phyloP scores from a whole-genome alignment of 1,140 invertebrate genomes.

The Penaeus indicus region DNA sequence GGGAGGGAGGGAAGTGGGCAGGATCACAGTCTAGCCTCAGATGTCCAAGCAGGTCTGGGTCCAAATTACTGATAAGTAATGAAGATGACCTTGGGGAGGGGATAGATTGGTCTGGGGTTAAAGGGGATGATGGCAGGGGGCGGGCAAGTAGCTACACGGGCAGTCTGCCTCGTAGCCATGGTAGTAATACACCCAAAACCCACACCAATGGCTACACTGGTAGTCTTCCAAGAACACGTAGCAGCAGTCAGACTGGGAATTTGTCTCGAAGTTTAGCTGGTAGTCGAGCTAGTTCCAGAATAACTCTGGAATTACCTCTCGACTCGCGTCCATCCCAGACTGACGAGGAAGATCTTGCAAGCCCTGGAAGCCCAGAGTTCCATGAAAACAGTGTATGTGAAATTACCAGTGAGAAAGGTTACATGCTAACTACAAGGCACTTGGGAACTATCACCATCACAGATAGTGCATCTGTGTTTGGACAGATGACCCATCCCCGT shows the following conservation, averaged over 20 bases:
- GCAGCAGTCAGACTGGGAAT: conserved; percentile 56
- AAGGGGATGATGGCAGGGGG: conserved; percentile 55
- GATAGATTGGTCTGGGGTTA: conserved; percentile 63
- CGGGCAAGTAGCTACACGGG: conserved; percentile 62
- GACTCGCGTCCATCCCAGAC: conserved; percentile 51
- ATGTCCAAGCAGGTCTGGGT: conserved; percentile 55
- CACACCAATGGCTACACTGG: conserved; percentile 65
- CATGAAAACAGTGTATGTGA: conserved; percentile 66
- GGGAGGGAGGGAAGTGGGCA: conserved; percentile 53
- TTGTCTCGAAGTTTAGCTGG: conserved; percentile 62
- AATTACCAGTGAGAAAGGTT: conserved; percentile 66
- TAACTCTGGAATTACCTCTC: conserved; percentile 63
- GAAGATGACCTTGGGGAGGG: conserved; percentile 53
- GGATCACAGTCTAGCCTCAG: conserved; percentile 55
- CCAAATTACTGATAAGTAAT: conserved; percentile 50
- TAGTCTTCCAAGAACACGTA: conserved; percentile 64
- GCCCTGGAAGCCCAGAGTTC: conserved; percentile 65
- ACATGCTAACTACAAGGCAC: conserved; percentile 58
- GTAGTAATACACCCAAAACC: conserved; percentile 51
- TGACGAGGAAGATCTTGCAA: conserved; percentile 63
- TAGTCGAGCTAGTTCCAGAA: conserved; percentile 64
- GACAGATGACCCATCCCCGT: conserved; percentile 44
- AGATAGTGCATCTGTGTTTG: conserved; percentile 57
- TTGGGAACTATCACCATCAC: conserved; percentile 64
- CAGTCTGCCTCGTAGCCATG: conserved; percentile 66